A percentile compares a stretch with the other conserved stretches of the same genome.
Conservation (phyloP, 2,888 invertebrate genomes). For the Megalurothrips usitatus region DNA sequence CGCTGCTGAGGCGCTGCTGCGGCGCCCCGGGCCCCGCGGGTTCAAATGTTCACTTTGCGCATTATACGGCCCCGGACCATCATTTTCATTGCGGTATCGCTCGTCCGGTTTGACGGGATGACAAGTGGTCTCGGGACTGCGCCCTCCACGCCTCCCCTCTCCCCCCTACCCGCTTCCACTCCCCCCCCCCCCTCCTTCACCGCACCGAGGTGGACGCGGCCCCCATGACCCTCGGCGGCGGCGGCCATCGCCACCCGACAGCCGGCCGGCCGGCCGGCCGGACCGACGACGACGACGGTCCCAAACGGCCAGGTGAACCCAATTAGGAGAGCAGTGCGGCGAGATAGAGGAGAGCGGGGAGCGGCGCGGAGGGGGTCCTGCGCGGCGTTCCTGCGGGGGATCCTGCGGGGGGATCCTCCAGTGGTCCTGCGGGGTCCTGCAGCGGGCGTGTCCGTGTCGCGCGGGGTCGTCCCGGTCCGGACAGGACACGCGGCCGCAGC, state of each 20-base stretch:
- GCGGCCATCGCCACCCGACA: neutral
- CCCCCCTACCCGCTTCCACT: neutral
- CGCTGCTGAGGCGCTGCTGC: too few relatives aligned
- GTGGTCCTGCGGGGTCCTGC: neutral
- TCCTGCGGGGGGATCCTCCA: too few relatives aligned
- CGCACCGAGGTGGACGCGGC: neutral
- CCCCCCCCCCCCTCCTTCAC: neutral
- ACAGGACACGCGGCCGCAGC: too few relatives aligned
- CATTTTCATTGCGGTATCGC: neutral
- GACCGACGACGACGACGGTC: neutral
- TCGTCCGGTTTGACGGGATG: neutral
- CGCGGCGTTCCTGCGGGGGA: too few relatives aligned
- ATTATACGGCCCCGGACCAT: neutral
- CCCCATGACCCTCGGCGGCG: neutral
- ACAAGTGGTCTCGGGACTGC: neutral
- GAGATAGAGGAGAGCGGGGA: neutral
- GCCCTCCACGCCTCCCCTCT: too few relatives aligned
- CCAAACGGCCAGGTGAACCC: slow-evolving; percentile 4
- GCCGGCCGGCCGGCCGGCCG: too few relatives aligned
- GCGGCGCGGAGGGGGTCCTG: too few relatives aligned
- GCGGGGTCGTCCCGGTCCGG: too few relatives aligned
- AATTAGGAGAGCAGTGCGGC: neutral
- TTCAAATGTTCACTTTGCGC: too few relatives aligned
- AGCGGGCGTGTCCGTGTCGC: too few relatives aligned
- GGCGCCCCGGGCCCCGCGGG: too few relatives aligned